Evolutionary conservation across 2,113 vertebrate species (phyloP), one percentile per base, ranked within the genome.

Genomic region (Balaeniceps rex): DNA sequence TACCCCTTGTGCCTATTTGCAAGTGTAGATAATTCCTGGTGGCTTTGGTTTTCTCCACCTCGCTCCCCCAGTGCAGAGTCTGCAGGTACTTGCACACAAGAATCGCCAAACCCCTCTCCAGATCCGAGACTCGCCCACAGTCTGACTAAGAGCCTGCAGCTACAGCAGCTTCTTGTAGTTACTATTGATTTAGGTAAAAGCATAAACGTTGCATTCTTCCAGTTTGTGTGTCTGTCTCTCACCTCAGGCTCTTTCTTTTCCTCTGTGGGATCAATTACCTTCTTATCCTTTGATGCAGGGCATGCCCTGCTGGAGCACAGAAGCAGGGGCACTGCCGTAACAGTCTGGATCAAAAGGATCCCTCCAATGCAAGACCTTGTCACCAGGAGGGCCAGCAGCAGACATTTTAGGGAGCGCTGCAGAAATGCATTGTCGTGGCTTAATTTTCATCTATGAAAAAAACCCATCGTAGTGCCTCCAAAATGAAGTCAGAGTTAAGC

Each of bases 261-360:
- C 94, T 97, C 94, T 79, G 38, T 54, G 79, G 91, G 83, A 97
- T 94, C 85, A 88, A 95, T 97, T 96, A 93, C 68, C 60, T 77
- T 58, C 88, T 74, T 69, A 83, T 86, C 57, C 72, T 81, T 55
- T 5, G 2, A 65, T 13, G 46, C 29, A 54, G 88, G 91, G 75
- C 58, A 58, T 25, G 28, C 24, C 52, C 64, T 88, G 65, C 28
- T 87, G 80, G 44, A 65, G 58, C 55, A 69, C 46, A 69, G 70
- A 23, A 51, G 29, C 46, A 63, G 61, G 36, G 54, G 34, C 18
- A 34, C 52, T 71, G 77, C 36, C 14, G 0, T 3, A 31, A 47
- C 3, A 8, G 16, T 63, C 72, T 15, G 13, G 90, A 90, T 83
- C 83, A 82, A 52, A 86, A 26, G 15, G 36, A 46, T 61, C 38